Conservation (phyloP, 2,797 vertebrate genomes). For the Urophycis tenuis region DNA sequence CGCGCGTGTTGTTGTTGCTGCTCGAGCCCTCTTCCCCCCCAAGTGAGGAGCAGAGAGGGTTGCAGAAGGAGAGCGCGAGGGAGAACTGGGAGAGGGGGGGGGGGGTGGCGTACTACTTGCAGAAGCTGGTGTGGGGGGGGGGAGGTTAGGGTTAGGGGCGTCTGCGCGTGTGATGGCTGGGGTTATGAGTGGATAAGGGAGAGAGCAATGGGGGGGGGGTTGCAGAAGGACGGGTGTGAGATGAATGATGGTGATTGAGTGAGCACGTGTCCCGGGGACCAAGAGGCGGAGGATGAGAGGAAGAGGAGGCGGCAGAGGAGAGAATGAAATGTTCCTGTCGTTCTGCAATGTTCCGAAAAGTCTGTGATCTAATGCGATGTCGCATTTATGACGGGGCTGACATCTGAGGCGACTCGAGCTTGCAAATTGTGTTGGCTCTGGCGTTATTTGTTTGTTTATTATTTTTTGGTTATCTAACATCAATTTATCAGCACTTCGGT, state of each 20-base stretch:
- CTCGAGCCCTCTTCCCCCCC: too few relatives aligned
- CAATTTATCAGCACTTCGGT: not conserved
- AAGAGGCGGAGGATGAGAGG: too few relatives aligned
- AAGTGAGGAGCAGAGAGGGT: constrained; percentile 9
- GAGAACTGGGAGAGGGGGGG: constrained; percentile 25
- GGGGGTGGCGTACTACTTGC: constrained; percentile 54
- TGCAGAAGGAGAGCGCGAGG: constrained; percentile 17
- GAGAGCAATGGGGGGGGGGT: constrained; percentile 17
- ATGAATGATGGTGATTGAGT: constrained; percentile 13
- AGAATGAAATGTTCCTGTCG: not conserved
- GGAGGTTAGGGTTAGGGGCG: too few relatives aligned
- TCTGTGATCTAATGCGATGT: not conserved
- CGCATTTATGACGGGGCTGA: not conserved
- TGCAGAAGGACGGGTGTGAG: constrained; percentile 17
- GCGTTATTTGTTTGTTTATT: constrained; percentile 5
- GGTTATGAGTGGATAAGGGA: constrained; percentile 1
- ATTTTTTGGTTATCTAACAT: not conserved
- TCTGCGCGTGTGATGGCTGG: constrained; percentile 12
- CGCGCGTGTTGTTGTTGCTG: too few relatives aligned
- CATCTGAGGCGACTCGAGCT: not conserved
- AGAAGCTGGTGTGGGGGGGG: constrained; percentile 47
- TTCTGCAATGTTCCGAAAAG: constrained; percentile 5
- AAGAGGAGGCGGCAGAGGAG: not conserved
- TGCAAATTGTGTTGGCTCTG: not conserved
- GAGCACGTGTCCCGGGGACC: constrained; percentile 4